phyloP scores from a whole-genome alignment of 1,140 invertebrate genomes.

The Bombus pascuorum region DNA sequence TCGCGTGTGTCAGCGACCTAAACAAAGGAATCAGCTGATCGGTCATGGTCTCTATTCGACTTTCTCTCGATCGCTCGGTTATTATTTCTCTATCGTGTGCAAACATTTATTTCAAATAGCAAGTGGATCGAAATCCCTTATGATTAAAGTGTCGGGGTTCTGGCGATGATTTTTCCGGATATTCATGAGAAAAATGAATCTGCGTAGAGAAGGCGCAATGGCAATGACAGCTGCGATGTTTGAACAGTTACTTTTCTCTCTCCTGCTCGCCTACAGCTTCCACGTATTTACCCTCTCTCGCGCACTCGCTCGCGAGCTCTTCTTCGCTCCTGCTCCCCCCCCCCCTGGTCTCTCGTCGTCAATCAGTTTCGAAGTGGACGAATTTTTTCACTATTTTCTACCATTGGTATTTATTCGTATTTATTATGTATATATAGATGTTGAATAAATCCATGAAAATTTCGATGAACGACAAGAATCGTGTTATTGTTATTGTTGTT shows the following conservation, averaged over 20 bases:
- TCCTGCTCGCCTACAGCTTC: not conserved
- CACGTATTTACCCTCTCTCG: constrained; percentile 1
- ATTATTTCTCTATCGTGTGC: not conserved
- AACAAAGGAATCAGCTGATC: constrained; percentile 93
- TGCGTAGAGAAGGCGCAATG: constrained; percentile 69
- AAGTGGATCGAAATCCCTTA: not conserved
- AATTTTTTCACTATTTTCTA: not conserved
- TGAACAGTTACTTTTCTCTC: constrained; percentile 40
- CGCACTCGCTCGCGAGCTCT: no score
- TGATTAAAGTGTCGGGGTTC: no score
- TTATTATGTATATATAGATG: not conserved
- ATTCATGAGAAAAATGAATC: constrained; percentile 47
- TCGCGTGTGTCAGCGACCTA: constrained; percentile 82
- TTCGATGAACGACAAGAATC: no score
- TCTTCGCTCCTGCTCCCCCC: not conserved
- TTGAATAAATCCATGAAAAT: not conserved
- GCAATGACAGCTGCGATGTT: constrained; percentile 78
- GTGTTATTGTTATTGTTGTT: constrained; percentile 9
- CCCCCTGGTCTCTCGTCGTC: not conserved
- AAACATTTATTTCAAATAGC: not conserved
- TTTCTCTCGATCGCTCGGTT: constrained; percentile 12
- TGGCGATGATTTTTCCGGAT: not conserved
- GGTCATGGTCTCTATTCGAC: constrained; percentile 71
- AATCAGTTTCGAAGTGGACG: constrained; percentile 6
- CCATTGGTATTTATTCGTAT: not conserved